These are phyloP conservation scores for Dysmachus trigonus DNA, from an alignment of 2,888 invertebrate genomes.

Conservation along the genomic window DNA sequence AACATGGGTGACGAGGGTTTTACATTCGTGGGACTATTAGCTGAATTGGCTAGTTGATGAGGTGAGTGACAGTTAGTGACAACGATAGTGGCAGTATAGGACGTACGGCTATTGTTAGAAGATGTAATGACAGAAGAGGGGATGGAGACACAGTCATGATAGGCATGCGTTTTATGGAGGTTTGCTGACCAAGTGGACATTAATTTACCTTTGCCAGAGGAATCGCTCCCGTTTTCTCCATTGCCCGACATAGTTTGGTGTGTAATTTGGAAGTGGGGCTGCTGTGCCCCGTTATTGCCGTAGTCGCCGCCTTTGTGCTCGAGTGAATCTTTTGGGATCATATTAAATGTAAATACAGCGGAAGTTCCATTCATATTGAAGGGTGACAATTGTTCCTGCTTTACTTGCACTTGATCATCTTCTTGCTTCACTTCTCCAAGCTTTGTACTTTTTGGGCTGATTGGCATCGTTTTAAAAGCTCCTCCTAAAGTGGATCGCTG, in stretches of 20 bases:
- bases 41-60: conserved; percentile 32
- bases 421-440: conserved; percentile 51
- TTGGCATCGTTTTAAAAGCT: conserved; percentile 87
- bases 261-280: conserved; percentile 1
- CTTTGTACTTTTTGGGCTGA: conserved; percentile 67
- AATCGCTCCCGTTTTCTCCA: not conserved
- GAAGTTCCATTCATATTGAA: conserved; percentile 56
- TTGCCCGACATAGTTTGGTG: not conserved
- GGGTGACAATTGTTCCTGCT: conserved; percentile 63
- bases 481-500: conserved; percentile 68
- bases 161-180: conserved; percentile 25
- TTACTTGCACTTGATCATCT: conserved; percentile 55
- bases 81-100: conserved; percentile 48
- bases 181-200: not conserved
- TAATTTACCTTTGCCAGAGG: conserved; percentile 35
- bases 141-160: conserved; percentile 20
- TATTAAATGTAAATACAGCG: conserved; percentile 62
- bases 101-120: conserved; percentile 43
- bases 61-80: conserved; percentile 47
- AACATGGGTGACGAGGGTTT: conserved; percentile 54
- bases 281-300: conserved; percentile 29
- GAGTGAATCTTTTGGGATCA: conserved; percentile 54
- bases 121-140: conserved; percentile 36
- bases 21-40: conserved; percentile 17
- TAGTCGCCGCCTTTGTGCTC: conserved; percentile 35